phyloP scores from a whole-genome alignment of 1,140 invertebrate genomes.

The Hetaerina americana region DNA sequence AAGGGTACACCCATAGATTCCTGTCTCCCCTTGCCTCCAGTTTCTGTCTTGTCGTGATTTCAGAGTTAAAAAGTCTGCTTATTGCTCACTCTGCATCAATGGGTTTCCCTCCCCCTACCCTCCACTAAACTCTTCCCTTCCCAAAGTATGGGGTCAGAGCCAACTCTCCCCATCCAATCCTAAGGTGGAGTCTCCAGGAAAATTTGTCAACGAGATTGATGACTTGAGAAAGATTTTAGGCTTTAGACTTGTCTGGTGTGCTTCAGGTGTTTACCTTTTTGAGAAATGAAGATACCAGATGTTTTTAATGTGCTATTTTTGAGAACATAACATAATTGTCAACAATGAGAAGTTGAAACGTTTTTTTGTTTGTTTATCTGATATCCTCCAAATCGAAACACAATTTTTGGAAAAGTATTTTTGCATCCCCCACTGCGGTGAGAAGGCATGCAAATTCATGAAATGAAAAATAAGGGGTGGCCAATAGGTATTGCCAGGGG shows the following conservation, averaged over 20 bases:
- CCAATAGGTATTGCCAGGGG: background rate
- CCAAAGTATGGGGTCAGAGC: too few species aligned
- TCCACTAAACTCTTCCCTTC: background rate
- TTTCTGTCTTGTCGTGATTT: background rate
- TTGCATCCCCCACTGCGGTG: background rate
- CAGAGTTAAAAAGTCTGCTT: background rate
- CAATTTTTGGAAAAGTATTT: background rate
- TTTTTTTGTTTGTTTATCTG: background rate
- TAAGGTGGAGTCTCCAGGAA: background rate
- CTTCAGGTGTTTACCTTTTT: background rate
- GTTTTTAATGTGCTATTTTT: constrained; percentile 1
- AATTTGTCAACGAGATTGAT: background rate
- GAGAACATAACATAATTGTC: background rate
- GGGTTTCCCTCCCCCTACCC: background rate
- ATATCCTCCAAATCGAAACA: background rate
- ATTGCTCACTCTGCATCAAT: background rate
- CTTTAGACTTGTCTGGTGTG: background rate
- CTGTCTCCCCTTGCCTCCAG: background rate
- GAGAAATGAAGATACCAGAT: background rate
- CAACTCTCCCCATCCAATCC: too few species aligned
- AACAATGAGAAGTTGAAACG: background rate
- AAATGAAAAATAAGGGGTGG: background rate
- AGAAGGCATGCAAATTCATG: background rate
- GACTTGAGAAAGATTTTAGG: background rate
- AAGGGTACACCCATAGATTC: background rate